phyloP scores from a whole-genome alignment of 1,140 invertebrate genomes.

The Lutraria rhynchaena region DNA sequence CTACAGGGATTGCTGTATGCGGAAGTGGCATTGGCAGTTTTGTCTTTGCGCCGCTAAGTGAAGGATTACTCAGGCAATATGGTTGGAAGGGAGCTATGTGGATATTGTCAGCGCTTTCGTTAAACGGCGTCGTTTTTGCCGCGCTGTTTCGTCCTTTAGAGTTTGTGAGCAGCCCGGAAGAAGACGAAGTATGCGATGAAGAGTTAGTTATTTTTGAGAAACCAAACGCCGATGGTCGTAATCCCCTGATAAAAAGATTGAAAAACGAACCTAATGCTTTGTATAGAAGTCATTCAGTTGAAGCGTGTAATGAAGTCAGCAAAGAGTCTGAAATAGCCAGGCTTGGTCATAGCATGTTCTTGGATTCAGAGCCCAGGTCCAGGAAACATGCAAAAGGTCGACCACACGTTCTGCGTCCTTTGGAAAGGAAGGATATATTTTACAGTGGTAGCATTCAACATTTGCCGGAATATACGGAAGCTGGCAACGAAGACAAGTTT shows the following conservation, averaged over 20 bases:
- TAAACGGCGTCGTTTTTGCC: conserved; percentile 97
- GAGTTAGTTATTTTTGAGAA: conserved; percentile 2
- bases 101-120: conserved; percentile 90
- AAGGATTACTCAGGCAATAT: conserved; percentile 85
- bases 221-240: neutral
- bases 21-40: conserved; percentile 96
- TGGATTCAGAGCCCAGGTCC: conserved; percentile 7
- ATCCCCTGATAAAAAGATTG: neutral
- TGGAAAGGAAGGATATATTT: conserved; percentile 71
- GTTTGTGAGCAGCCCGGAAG: neutral
- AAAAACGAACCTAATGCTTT: neutral
- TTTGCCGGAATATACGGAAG: conserved; percentile 81
- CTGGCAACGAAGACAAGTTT: conserved; percentile 43
- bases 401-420: conserved; percentile 40
- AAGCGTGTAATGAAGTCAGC: conserved; percentile 22
- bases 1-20: conserved; percentile 99
- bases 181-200: conserved; percentile 17
- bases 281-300: conserved; percentile 37
- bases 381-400: conserved; percentile 30
- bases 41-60: conserved; percentile 87
- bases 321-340: conserved; percentile 29
- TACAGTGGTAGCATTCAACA: conserved; percentile 70
- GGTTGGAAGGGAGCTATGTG: conserved; percentile 89
- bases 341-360: conserved; percentile 36
- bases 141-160: conserved; percentile 94